Percentiles rank a stretch among this genome's conserved stretches.
phyloP scores from a whole-genome alignment of 37 sponge, comb jelly and placozoan species.

The Spongia lamella region DNA sequence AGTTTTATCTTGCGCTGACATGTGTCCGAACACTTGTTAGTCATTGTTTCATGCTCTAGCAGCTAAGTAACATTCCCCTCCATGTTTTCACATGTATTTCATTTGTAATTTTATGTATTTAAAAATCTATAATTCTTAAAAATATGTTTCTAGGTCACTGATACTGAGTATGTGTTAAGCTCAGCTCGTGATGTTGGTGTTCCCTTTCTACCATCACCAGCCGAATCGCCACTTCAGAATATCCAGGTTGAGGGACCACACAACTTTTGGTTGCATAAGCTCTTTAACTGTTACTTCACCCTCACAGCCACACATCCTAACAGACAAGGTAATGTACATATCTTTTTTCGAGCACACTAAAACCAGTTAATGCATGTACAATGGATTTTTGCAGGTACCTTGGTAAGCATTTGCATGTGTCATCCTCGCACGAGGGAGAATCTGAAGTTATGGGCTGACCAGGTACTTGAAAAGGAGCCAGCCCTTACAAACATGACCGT shows the following conservation, averaged over 20 bases:
- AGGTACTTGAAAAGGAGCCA: conserved; percentile 35
- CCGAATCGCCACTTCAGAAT: conserved; percentile 39
- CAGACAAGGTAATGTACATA: background rate
- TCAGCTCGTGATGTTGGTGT: background rate
- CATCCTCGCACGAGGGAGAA: conserved; percentile 24
- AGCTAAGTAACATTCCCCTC: background rate
- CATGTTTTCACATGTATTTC: background rate
- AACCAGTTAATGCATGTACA: no score
- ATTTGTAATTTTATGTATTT: no score
- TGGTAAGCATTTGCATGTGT: conserved; percentile 65
- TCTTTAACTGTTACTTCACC: conserved; percentile 60
- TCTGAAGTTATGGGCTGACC: conserved; percentile 36
- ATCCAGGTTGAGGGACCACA: conserved; percentile 89
- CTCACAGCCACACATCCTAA: conserved; percentile 23
- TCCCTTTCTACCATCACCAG: background rate
- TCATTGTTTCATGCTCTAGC: background rate
- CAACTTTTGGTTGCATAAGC: conserved; percentile 73
- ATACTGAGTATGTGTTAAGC: no score
- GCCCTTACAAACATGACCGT: conserved; percentile 24
- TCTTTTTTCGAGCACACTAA: no score
- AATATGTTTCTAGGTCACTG: no score
- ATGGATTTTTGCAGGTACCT: conserved; percentile 11
- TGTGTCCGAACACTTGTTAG: no score
- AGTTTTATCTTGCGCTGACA: background rate
- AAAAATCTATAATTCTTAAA: no score